These are phyloP conservation scores for Podarcis cretensis DNA, from an alignment of 2,113 vertebrate species.

Conservation along the genomic window DNA sequence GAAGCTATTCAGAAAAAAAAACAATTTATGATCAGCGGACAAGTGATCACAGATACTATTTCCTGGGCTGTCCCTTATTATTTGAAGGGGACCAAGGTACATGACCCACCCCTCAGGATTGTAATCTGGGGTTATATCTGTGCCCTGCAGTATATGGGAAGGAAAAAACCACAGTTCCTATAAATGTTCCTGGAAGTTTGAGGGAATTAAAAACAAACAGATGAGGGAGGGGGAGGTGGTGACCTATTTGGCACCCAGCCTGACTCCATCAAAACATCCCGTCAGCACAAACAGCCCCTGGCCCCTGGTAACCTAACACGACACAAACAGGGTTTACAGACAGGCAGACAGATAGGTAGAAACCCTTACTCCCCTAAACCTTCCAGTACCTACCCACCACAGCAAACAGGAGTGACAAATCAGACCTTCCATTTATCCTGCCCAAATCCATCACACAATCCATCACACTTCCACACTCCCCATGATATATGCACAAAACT, in stretches of 20 bases:
- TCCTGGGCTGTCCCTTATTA: too few species aligned
- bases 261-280: conserved; percentile 2
- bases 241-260: conserved; percentile 2
- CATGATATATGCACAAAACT: not conserved
- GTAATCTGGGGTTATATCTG: not conserved
- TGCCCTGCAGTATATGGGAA: not conserved
- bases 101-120: not conserved
- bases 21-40: not conserved
- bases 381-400: not conserved
- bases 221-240: not conserved
- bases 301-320: not conserved
- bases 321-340: not conserved
- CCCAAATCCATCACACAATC: not conserved
- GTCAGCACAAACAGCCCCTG: conserved; percentile 1
- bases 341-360: not conserved
- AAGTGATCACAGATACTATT: not conserved
- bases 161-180: not conserved
- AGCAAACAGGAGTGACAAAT: not conserved
- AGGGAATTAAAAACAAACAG: not conserved
- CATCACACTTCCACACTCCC: not conserved
- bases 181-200: not conserved
- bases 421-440: not conserved
- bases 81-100: not conserved
- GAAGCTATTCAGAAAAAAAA: not conserved
- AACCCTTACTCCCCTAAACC: not conserved